phyloP scores from a whole-genome alignment of 2,113 vertebrate species.

The Aspidoscelis tigris region DNA sequence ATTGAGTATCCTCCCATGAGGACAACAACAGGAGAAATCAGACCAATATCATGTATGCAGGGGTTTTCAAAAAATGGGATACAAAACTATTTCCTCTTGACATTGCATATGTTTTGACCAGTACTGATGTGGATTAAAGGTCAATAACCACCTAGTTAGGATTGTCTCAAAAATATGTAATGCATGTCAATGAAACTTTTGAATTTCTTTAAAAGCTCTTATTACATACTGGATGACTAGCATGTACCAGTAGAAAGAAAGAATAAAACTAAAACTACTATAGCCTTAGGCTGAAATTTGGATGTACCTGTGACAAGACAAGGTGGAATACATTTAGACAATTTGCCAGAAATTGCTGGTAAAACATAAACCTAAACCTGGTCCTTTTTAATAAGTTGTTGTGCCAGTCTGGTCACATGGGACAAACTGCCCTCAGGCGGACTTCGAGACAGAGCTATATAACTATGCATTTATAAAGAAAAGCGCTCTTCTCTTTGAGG shows the following conservation, averaged over 20 bases:
- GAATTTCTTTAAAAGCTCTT: too few relatives aligned
- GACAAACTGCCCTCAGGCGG: background rate
- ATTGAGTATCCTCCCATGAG: too few relatives aligned
- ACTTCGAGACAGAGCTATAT: background rate
- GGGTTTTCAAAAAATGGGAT: too few relatives aligned
- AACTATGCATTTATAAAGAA: conserved; percentile 29
- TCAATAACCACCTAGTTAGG: background rate
- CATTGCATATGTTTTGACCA: too few relatives aligned
- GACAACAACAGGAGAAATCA: too few relatives aligned
- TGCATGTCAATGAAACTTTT: background rate
- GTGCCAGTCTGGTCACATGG: conserved; percentile 2
- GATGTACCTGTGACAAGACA: background rate
- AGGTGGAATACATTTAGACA: background rate
- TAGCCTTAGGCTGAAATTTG: background rate
- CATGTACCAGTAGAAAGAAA: too few relatives aligned
- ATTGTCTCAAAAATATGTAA: background rate
- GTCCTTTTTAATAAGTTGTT: background rate
- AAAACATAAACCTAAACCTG: conserved; percentile 22
- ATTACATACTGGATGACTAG: too few relatives aligned
- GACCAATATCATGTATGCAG: too few relatives aligned
- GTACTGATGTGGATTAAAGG: background rate
- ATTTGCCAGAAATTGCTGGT: conserved; percentile 7
- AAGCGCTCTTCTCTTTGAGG: conserved; percentile 23
- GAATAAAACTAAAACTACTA: conserved; percentile 1
- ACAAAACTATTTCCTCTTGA: too few relatives aligned